phyloP scores from a whole-genome alignment of 2,888 invertebrate species.

The Villa cingulata region DNA sequence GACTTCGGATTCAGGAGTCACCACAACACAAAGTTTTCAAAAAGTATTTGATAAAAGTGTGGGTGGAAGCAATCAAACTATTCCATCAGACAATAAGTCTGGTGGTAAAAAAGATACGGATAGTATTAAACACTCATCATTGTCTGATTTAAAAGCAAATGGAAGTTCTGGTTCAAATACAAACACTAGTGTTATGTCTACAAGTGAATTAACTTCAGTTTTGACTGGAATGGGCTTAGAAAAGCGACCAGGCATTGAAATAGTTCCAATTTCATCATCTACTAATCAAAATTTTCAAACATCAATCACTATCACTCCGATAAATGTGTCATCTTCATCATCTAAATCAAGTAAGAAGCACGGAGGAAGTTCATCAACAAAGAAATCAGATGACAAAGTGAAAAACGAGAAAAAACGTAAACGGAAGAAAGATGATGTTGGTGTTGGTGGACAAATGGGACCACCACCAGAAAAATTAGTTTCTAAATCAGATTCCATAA shows the following conservation, averaged over 20 bases:
- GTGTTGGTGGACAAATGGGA: conserved; percentile 32
- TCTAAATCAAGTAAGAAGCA: conserved; percentile 26
- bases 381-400: conserved; percentile 30
- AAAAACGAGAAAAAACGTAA: conserved; percentile 57
- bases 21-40: conserved; percentile 12
- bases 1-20: conserved; percentile 28
- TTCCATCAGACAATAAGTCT: conserved; percentile 8
- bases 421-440: conserved; percentile 53
- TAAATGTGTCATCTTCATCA: conserved; percentile 35
- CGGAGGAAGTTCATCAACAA: not conserved
- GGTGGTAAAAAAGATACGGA: conserved; percentile 12
- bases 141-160: conserved; percentile 9
- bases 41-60: not conserved
- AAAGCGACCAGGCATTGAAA: conserved; percentile 66
- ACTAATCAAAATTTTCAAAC: conserved; percentile 51
- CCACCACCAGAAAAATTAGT: conserved; percentile 66
- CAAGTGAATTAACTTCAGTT: conserved; percentile 47
- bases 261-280: conserved; percentile 60
- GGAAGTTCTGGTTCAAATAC: conserved; percentile 25
- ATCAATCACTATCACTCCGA: conserved; percentile 78
- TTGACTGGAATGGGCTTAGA: conserved; percentile 47
- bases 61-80: conserved; percentile 15
- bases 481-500: conserved; percentile 49
- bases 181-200: conserved; percentile 46
- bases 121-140: conserved; percentile 1